Conservation (phyloP, 1,140 invertebrate species). For the Bombus waltoni region DNA sequence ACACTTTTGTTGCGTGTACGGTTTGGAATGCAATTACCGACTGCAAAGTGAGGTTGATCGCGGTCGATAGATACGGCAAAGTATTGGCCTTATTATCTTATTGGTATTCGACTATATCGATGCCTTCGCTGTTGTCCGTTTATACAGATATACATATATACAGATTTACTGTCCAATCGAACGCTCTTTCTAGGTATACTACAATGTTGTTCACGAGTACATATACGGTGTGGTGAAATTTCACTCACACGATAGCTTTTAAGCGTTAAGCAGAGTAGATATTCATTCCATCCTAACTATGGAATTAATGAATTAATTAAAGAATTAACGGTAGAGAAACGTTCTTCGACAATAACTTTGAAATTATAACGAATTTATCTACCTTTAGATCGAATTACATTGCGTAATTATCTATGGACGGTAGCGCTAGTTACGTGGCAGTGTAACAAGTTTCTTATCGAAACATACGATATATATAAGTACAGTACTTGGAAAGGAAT, state of each 20-base stretch:
- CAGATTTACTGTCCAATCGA: background rate
- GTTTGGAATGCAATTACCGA: conserved; percentile 24
- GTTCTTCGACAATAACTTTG: background rate
- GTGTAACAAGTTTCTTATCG: too few relatives aligned
- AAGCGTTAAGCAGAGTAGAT: too few relatives aligned
- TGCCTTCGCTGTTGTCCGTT: background rate
- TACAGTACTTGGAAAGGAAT: too few relatives aligned
- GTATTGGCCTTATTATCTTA: too few relatives aligned
- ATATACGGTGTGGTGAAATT: background rate
- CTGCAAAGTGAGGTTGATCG: background rate
- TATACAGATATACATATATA: too few relatives aligned
- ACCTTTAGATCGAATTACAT: background rate
- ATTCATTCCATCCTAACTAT: too few relatives aligned
- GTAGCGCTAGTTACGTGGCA: too few relatives aligned
- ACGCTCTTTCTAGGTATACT: background rate
- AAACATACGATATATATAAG: background rate
- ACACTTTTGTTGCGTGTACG: too few relatives aligned
- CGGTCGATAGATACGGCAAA: background rate
- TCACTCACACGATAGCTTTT: too few relatives aligned
- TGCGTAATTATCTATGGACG: background rate
- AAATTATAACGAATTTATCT: background rate
- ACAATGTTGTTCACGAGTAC: background rate
- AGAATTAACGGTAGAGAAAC: background rate
- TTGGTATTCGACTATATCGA: too few relatives aligned
- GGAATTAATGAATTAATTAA: too few relatives aligned